Percentiles rank a stretch among this genome's conserved stretches.
phyloP scores from a whole-genome alignment of 2,797 vertebrate genomes.

The Telmatherina bonti region DNA sequence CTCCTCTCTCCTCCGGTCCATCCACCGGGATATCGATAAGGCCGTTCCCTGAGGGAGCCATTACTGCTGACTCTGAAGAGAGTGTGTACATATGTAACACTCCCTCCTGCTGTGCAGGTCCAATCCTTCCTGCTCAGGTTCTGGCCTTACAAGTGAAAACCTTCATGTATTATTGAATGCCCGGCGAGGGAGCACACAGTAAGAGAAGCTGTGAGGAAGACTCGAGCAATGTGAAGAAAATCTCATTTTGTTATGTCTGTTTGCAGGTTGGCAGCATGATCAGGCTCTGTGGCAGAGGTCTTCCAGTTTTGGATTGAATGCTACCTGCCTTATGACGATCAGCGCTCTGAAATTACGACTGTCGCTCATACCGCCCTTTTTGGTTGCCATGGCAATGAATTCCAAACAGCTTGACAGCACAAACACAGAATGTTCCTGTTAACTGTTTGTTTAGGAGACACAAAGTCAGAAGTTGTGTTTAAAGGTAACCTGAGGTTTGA shows the following conservation, averaged over 20 bases:
- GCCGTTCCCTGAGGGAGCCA: conserved; percentile 38
- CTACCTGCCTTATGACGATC: too few species aligned
- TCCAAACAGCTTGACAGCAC: too few species aligned
- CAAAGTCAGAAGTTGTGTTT: too few species aligned
- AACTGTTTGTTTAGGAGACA: too few species aligned
- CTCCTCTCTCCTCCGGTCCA: conserved; percentile 19
- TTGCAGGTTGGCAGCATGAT: neutral
- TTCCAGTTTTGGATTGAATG: too few species aligned
- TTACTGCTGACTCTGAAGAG: conserved; percentile 39
- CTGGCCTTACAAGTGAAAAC: conserved; percentile 36
- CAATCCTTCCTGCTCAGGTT: conserved; percentile 33
- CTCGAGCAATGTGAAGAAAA: neutral
- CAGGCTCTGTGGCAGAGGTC: neutral
- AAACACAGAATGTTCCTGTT: too few species aligned
- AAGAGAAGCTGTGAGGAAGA: neutral
- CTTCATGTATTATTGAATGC: conserved; percentile 50
- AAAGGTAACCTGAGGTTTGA: too few species aligned
- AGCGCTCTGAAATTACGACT: too few species aligned
- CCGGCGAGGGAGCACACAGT: conserved; percentile 5
- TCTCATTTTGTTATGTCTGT: neutral
- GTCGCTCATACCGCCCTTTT: too few species aligned
- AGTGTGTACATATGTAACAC: conserved; percentile 9
- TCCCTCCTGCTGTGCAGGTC: conserved; percentile 19
- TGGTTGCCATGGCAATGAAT: too few species aligned
- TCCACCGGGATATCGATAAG: conserved; percentile 47